phyloP scores from a whole-genome alignment of 2,113 vertebrate genomes.

The Rhynchomys soricoides region DNA sequence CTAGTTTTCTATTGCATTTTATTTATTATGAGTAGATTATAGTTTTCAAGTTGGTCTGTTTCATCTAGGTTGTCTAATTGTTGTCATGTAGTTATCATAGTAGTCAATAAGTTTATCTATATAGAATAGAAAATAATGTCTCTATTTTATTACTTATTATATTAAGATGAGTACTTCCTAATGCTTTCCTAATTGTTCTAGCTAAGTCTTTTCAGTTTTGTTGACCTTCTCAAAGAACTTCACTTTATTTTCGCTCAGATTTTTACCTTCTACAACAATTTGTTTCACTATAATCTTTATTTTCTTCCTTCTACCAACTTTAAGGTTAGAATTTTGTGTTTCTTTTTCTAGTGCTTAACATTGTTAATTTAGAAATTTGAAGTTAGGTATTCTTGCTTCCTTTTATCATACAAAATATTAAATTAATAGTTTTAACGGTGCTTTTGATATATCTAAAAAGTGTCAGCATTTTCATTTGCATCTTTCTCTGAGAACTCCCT shows the following conservation, averaged over 20 bases:
- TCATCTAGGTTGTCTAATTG: background rate
- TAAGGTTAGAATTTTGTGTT: background rate
- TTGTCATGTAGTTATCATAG: background rate
- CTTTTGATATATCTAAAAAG: background rate
- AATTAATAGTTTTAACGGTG: background rate
- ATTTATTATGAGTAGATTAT: background rate
- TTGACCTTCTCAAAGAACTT: background rate
- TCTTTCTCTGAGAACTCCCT: background rate
- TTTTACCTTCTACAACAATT: background rate
- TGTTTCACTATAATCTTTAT: background rate
- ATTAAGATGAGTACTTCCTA: background rate
- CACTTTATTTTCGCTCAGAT: background rate
- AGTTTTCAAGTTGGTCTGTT: background rate
- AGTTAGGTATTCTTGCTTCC: background rate
- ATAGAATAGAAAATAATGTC: background rate
- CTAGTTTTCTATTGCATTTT: background rate
- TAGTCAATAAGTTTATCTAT: background rate
- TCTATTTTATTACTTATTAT: background rate
- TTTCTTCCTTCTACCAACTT: background rate
- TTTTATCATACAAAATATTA: background rate
- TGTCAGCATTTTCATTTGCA: background rate
- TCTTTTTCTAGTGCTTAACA: background rate
- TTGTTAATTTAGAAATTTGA: background rate
- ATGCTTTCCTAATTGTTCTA: background rate
- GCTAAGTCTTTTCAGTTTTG: background rate